Evolutionary conservation across 2,888 invertebrate genomes (phyloP).

Genomic region (Lymantria monacha): DNA sequence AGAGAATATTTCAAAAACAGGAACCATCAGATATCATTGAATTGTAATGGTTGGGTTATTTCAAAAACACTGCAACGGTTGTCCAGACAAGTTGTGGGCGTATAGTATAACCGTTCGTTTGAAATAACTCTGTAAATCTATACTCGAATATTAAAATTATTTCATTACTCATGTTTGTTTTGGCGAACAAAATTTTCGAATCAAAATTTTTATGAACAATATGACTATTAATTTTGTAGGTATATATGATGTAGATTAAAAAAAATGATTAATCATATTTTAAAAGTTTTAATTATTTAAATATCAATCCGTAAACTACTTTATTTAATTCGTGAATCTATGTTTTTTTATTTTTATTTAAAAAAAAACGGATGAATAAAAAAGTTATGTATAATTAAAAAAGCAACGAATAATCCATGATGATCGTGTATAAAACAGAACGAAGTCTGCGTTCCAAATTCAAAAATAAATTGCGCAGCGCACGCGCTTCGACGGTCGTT

Average conservation of each 20-base stretch:
- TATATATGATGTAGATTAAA: too few species aligned
- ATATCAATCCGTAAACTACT: too few species aligned
- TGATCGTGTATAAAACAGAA: conserved; percentile 69
- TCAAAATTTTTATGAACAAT: too few species aligned
- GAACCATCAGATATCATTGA: neutral
- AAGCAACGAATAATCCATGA: conserved; percentile 58
- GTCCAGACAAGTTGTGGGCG: conserved; percentile 13
- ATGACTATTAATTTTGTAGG: too few species aligned
- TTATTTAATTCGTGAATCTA: too few species aligned
- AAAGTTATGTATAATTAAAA: conserved; percentile 42
- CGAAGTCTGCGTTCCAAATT: conserved; percentile 80
- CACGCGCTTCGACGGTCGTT: conserved; percentile 66
- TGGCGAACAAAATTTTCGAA: too few species aligned
- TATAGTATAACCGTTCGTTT: conserved; percentile 13
- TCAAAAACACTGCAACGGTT: conserved; percentile 12
- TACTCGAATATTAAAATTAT: conserved; percentile 29
- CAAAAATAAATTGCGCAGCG: conserved; percentile 79
- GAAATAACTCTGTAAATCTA: conserved; percentile 29
- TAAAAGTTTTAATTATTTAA: too few species aligned
- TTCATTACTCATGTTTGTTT: conserved; percentile 9
- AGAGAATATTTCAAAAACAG: conserved; percentile 3
- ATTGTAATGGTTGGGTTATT: conserved; percentile 1
- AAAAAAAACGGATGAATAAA: too few species aligned
- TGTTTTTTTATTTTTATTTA: too few species aligned
- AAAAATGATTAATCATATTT: too few species aligned